Percentiles rank a stretch among this genome's conserved stretches.
phyloP scores from a whole-genome alignment of 2,888 invertebrate species.

The Hecatera dysodea region DNA sequence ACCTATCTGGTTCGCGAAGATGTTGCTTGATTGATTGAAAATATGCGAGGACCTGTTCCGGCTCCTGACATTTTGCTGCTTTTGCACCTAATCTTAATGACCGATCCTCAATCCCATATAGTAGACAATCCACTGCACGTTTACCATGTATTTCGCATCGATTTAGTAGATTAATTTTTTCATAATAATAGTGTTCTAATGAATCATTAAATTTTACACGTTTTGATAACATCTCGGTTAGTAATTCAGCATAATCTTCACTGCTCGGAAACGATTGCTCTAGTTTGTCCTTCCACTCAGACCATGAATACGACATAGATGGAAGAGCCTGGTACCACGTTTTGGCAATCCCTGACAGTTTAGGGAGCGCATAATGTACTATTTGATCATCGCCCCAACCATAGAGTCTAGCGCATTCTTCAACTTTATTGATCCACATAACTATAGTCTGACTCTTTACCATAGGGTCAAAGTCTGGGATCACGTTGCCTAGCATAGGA shows the following conservation, averaged over 20 bases:
- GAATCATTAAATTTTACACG: slow-evolving; percentile 5
- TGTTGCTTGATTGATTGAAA: slow-evolving; percentile 10
- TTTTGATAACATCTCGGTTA: slow-evolving; percentile 7
- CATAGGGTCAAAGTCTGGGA: slow-evolving; percentile 2
- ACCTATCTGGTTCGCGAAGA: too few relatives aligned
- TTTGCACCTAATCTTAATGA: neutral
- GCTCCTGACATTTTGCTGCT: slow-evolving; percentile 1
- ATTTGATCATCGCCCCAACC: slow-evolving; percentile 1
- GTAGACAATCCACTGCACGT: neutral
- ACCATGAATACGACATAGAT: slow-evolving; percentile 9
- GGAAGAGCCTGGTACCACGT: slow-evolving; percentile 2
- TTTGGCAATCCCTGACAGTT: slow-evolving; percentile 6
- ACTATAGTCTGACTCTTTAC: slow-evolving; percentile 8
- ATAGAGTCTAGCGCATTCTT: neutral
- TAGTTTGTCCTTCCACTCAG: slow-evolving; percentile 4
- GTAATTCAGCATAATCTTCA: neutral
- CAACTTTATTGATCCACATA: slow-evolving; percentile 9
- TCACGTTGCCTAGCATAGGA: slow-evolving; percentile 7
- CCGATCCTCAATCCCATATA: slow-evolving; percentile 1
- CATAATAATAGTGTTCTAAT: slow-evolving; percentile 1
- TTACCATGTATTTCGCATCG: neutral
- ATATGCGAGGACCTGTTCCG: neutral
- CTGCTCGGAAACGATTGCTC: slow-evolving; percentile 3
- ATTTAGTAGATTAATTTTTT: neutral
- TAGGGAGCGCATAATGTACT: slow-evolving; percentile 5